Base-by-base conservation (phyloP, 2,888 invertebrate genomes). In the Drosophila sordidula region DNA sequence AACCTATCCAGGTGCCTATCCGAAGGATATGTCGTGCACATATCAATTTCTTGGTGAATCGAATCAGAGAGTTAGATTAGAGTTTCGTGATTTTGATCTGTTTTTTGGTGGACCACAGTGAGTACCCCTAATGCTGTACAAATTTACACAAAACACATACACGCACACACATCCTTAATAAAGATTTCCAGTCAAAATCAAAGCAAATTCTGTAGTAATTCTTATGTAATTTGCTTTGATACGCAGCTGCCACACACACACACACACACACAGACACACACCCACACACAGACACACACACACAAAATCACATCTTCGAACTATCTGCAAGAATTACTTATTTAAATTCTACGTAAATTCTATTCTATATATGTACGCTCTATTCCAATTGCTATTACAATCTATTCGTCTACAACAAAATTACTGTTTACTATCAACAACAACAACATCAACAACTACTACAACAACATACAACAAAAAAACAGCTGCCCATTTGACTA, bases 61-160 rank as follows among this genome's bases (percentile, higher is more conserved):
- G 51, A 96, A 97, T 59, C 98, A 99, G 93, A 94, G 99, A 91
- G 97, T 99, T 87, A 95, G 98, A 77, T 94, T 99, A 87, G 98
- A 97, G 93, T 99, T 99, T 93, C 95, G 98, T 90, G 99, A 99
- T 94, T 99, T 99, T 93, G 99, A 99, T 93, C 95, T 99, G 84
- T 99, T 98, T 94, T 98, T 97, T 93, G 99, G 99, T 88, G 99
- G 99, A 88, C 96, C 98, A 90, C 99, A 99, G 99, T 99, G 93
- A 96, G 98, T 95, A 91, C 83, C 90, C 75, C 90, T 90, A 86
- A 90, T 89, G 83, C 87, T 83, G 79, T 29, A 82, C 71, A 77
- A 68, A 54, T 58, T 18, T 25, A 44, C 50, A 49, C 45, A 12
- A 54, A 62, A 51, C 36, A 52, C 44, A 41, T 32, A 25, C 38